Conservation (phyloP, 2,113 vertebrate species). For the Ochotona curzoniae region DNA sequence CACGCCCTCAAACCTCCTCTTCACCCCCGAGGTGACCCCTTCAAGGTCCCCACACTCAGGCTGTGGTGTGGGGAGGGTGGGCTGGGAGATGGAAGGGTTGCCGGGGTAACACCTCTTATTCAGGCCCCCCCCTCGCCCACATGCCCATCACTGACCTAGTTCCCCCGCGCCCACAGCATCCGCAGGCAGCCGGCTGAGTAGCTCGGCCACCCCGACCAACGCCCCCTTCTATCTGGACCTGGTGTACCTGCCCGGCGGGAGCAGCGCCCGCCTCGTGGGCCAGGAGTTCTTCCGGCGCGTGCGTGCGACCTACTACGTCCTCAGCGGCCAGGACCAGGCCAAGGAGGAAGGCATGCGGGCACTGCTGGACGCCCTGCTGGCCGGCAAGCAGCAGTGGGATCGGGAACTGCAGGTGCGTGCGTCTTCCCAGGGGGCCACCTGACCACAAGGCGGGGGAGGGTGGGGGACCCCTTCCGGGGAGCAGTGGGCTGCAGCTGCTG, state of each 20-base stretch:
- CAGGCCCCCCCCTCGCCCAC: too few relatives aligned
- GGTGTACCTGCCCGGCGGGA: constrained; percentile 92
- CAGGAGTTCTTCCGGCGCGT: constrained; percentile 91
- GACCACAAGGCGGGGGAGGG: too few relatives aligned
- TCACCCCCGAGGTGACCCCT: too few relatives aligned
- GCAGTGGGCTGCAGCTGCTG: too few relatives aligned
- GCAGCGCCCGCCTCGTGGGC: constrained; percentile 87
- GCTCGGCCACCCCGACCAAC: accelerated
- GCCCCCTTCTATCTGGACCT: constrained; percentile 91
- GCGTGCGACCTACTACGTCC: constrained; percentile 92
- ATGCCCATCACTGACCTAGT: too few relatives aligned
- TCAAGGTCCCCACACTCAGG: too few relatives aligned
- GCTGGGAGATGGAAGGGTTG: too few relatives aligned
- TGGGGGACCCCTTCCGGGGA: too few relatives aligned
- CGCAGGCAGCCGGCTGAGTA: not conserved
- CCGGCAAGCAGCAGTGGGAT: constrained; percentile 91
- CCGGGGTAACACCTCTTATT: too few relatives aligned
- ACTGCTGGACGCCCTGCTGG: constrained; percentile 91
- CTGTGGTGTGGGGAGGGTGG: too few relatives aligned
- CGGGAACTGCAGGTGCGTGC: constrained; percentile 88
- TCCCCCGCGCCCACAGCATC: not conserved
- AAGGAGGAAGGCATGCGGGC: constrained; percentile 89
- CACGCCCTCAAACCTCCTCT: too few relatives aligned
- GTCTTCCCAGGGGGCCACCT: too few relatives aligned
- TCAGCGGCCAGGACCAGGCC: constrained; percentile 92